These are phyloP conservation scores for Cuculus canorus DNA, from an alignment of 2,797 vertebrate species.

Conservation along the genomic window DNA sequence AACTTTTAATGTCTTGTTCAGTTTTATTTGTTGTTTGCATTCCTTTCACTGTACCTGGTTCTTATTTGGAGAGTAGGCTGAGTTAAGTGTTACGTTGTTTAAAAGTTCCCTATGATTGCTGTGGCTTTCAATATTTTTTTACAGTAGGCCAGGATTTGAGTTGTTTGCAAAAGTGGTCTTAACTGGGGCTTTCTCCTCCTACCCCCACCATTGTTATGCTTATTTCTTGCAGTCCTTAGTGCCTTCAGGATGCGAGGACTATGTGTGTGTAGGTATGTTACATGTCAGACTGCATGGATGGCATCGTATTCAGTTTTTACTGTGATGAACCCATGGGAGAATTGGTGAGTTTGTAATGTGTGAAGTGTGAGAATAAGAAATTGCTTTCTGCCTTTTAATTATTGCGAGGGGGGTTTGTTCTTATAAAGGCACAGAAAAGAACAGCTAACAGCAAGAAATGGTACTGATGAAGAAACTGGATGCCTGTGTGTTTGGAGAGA, in stretches of 20 bases:
- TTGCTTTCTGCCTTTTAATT: neutral
- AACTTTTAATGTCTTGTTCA: neutral
- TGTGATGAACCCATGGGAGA: neutral
- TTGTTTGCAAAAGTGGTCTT: neutral
- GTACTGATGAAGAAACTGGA: neutral
- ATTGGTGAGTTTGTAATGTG: rapidly evolving
- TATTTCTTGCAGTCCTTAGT: neutral
- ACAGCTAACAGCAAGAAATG: neutral
- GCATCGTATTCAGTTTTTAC: neutral
- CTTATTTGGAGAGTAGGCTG: neutral
- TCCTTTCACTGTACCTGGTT: neutral
- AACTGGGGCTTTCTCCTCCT: neutral
- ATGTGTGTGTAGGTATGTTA: neutral
- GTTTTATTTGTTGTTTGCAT: neutral
- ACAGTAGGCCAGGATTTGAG: neutral
- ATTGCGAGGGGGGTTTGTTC: neutral
- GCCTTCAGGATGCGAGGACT: neutral
- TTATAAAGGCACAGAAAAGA: neutral
- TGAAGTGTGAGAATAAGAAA: neutral
- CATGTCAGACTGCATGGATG: neutral
- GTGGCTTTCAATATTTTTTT: neutral
- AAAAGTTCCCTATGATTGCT: neutral
- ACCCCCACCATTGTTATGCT: rapidly evolving
- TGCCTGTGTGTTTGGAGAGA: neutral
- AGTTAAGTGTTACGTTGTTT: neutral